Conservation (phyloP, 2,888 invertebrate species). For the Caenorhabditis angaria region DNA sequence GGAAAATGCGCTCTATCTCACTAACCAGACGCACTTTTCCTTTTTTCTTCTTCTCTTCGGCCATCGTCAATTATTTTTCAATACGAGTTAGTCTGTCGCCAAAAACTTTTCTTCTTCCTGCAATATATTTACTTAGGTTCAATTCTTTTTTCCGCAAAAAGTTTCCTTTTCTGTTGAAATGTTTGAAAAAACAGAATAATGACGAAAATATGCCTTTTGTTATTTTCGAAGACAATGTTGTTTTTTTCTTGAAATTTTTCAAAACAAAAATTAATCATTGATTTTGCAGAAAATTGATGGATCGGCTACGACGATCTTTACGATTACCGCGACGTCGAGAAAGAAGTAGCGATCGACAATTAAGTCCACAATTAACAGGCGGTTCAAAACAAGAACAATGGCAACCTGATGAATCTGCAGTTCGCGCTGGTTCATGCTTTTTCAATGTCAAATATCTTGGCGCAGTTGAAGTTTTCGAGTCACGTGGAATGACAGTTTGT, state of each 20-base stretch:
- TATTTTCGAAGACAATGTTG: no score
- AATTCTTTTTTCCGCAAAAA: background rate
- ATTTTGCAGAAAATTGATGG: constrained; percentile 56
- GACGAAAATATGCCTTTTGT: background rate
- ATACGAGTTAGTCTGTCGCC: background rate
- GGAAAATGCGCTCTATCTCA: constrained; percentile 4
- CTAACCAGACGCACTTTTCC: constrained; percentile 1
- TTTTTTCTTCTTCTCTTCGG: background rate
- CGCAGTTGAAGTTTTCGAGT: constrained; percentile 98
- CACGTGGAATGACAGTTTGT: constrained; percentile 98
- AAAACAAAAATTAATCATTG: background rate
- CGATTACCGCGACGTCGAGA: constrained; percentile 84
- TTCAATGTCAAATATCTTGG: constrained; percentile 98
- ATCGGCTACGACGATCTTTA: constrained; percentile 80
- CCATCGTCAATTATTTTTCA: constrained; percentile 3
- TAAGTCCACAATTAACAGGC: constrained; percentile 26
- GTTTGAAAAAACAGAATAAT: background rate
- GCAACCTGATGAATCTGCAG: constrained; percentile 88
- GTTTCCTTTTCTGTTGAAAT: constrained; percentile 3
- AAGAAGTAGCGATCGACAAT: constrained; percentile 27
- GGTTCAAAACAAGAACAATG: constrained; percentile 51
- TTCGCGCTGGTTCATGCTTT: constrained; percentile 92
- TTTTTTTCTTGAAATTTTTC: no score
- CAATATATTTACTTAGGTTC: background rate
- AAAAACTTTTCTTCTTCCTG: background rate